These are phyloP conservation scores for Umimayanthus chanpuru DNA, from an alignment of 92 coral and sea anemone species.

Conservation along the genomic window DNA sequence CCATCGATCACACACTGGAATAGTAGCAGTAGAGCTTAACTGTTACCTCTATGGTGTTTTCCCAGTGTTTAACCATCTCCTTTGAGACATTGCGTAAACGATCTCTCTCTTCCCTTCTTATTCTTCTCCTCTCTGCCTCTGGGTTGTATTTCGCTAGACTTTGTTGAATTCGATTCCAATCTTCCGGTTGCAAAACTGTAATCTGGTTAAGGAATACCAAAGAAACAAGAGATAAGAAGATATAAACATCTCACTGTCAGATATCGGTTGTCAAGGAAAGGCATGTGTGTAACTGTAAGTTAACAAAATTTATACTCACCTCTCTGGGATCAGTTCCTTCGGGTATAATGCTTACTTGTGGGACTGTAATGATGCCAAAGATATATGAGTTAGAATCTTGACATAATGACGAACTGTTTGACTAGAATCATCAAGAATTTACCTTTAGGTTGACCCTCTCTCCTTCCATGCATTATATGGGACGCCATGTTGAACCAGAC, in stretches of 20 bases:
- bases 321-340: conserved; percentile 89
- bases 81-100: conserved; percentile 84
- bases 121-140: conserved; percentile 83
- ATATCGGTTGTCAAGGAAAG: background rate
- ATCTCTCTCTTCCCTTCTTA: conserved; percentile 74
- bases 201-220: conserved; percentile 58
- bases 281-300: background rate
- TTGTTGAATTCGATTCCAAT: conserved; percentile 95
- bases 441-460: conserved; percentile 95
- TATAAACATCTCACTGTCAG: background rate
- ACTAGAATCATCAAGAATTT: conserved; percentile 29
- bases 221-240: background rate
- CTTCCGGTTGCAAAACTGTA: conserved; percentile 90
- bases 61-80: conserved; percentile 94
- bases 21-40: background rate
- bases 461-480: conserved; percentile 86
- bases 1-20: background rate
- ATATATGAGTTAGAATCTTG: background rate
- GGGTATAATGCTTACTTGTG: conserved; percentile 75
- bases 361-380: conserved; percentile 51
- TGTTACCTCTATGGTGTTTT: conserved; percentile 93
- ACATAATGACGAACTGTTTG: background rate
- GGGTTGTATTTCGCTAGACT: conserved; percentile 86
- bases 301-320: conserved; percentile 58
- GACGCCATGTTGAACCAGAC: conserved; percentile 81